A percentile compares a stretch with the other conserved stretches of the same genome.
Evolutionary conservation across 2,888 invertebrate species (phyloP).

Genomic region (Lomographa bimaculata): DNA sequence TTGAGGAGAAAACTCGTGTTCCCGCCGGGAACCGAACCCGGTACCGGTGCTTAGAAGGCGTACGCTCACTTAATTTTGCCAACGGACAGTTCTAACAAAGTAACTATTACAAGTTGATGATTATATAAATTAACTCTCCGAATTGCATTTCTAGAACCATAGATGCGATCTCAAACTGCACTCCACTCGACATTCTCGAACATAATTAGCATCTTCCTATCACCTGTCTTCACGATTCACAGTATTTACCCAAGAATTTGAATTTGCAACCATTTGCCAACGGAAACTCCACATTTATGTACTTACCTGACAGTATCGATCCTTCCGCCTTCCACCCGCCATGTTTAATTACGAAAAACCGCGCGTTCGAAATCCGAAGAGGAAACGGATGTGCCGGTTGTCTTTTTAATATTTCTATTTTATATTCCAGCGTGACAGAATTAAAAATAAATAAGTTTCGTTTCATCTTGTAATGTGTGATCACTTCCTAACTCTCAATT

Average conservation of each 20-base stretch:
- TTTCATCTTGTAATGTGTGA: constrained; percentile 67
- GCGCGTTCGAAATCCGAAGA: constrained; percentile 56
- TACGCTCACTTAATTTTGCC: no score
- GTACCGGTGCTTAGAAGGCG: no score
- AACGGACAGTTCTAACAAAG: no score
- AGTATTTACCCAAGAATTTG: constrained; percentile 21
- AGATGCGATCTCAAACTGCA: no score
- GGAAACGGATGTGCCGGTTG: constrained; percentile 75
- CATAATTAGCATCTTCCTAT: constrained; percentile 20
- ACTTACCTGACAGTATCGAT: constrained; percentile 35
- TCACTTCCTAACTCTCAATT: constrained; percentile 55
- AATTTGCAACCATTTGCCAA: constrained; percentile 47
- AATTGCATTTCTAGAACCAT: no score
- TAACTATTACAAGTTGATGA: no score
- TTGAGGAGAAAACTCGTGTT: no score
- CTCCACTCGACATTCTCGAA: constrained; percentile 15
- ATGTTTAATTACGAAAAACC: constrained; percentile 52
- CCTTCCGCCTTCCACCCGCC: constrained; percentile 49
- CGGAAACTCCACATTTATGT: constrained; percentile 75
- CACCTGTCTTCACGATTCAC: constrained; percentile 26
- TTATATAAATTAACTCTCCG: no score
- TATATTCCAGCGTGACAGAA: constrained; percentile 63
- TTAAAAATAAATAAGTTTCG: constrained; percentile 69
- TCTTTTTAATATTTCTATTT: constrained; percentile 75
- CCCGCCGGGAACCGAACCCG: no score